phyloP scores from a whole-genome alignment of 2,888 invertebrate species.

The Calameuta pallipes region DNA sequence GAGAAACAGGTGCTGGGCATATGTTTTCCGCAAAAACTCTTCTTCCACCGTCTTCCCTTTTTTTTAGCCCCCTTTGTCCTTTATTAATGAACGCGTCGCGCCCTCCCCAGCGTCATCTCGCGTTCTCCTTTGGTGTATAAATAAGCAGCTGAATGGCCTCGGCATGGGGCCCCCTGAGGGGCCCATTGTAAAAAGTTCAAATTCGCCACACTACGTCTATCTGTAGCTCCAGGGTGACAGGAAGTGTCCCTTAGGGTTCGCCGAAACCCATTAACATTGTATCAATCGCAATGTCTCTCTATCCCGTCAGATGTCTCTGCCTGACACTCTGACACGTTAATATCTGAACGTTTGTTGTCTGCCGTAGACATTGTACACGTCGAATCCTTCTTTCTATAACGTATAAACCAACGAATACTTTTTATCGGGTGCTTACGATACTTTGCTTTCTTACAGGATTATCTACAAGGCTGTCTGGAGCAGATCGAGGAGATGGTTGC shows the following conservation, averaged over 20 bases:
- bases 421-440: not conserved
- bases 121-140: slow-evolving; percentile 28
- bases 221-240: not conserved
- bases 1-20: slow-evolving; percentile 52
- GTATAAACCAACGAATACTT: slow-evolving; percentile 5
- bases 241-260: not conserved
- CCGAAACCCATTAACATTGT: not conserved
- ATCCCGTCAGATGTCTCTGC: not conserved
- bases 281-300: not conserved
- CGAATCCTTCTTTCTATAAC: not conserved
- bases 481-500: slow-evolving; percentile 85
- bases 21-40: slow-evolving; percentile 42
- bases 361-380: not conserved
- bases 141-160: slow-evolving; percentile 49
- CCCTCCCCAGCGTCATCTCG: not conserved
- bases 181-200: slow-evolving; percentile 29
- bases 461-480: slow-evolving; percentile 80
- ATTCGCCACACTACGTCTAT: not conserved
- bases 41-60: not conserved
- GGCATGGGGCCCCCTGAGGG: slow-evolving; percentile 47
- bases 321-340: too few species aligned
- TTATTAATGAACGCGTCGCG: slow-evolving; percentile 1
- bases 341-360: too few species aligned
- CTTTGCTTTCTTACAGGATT: slow-evolving; percentile 73
- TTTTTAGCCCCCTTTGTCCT: slow-evolving; percentile 3